Evolutionary conservation across 92 coral and sea anemone species (phyloP).

Genomic region (Palythoa grandis): DNA sequence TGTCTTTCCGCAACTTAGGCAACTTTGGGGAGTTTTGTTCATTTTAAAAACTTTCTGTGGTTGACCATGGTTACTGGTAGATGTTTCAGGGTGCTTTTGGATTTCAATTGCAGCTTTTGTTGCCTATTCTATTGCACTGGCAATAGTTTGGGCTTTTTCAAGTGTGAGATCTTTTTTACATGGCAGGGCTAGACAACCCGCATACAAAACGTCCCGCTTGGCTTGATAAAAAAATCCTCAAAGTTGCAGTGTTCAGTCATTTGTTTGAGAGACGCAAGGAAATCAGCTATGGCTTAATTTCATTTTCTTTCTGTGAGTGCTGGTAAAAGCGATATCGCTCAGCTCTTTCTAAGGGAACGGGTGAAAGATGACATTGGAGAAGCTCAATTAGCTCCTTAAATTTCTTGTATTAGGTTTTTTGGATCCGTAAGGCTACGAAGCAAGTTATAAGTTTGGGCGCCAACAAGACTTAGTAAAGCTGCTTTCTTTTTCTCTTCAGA

Average conservation of each 20-base stretch:
- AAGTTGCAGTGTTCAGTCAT: neutral
- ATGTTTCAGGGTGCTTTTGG: neutral
- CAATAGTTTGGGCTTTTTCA: slow-evolving; percentile 1
- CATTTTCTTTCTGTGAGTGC: neutral
- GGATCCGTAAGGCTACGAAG: neutral
- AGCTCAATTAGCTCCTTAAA: neutral
- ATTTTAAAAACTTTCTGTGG: neutral
- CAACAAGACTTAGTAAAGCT: too few relatives aligned
- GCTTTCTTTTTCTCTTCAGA: too few relatives aligned
- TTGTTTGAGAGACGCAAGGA: neutral
- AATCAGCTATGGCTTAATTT: neutral
- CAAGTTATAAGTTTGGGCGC: too few relatives aligned
- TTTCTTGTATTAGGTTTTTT: neutral
- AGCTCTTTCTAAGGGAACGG: neutral
- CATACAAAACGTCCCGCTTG: neutral
- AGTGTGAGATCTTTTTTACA: neutral
- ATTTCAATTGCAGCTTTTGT: neutral
- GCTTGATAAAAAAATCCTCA: neutral
- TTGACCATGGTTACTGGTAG: neutral
- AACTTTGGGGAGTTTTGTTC: neutral
- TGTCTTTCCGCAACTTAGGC: neutral
- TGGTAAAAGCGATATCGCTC: neutral
- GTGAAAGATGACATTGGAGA: neutral
- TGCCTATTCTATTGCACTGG: neutral
- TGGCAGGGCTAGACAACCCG: neutral